Base-by-base conservation (phyloP, 2,113 vertebrate genomes). In the Rhinolophus ferrumequinum region DNA sequence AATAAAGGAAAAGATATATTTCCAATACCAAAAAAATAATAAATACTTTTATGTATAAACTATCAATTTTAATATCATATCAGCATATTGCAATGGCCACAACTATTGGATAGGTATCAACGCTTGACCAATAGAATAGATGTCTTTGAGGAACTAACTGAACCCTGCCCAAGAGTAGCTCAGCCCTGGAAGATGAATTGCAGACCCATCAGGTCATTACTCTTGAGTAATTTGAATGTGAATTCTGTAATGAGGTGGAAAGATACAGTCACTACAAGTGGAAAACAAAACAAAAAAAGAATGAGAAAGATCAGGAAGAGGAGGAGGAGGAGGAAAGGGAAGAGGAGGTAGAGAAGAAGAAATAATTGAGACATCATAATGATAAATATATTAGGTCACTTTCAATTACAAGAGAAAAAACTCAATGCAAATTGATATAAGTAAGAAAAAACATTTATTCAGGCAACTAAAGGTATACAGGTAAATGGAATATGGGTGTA, bases 371-470 rank as follows among this genome's bases (percentile, higher is more conserved):
- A 47, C 21, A 60, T 93, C 22, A 69, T 33, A 28, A 83, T 41
- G 47, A n/a, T 75, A 72, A 81, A 58, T 54, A 69, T 6, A 8
- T 69, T 56, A 67, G 21, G 38, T 86, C 33, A 67, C 14, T 96
- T 83, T 90, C 41, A 64, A 80, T 84, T 73, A 72, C 15, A 87
- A 87, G 12, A n/a, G n/a, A 90, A 76, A 81, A 90, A 95, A 82
- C 28, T 11, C 24, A 52, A 24, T 72, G 26, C 4, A 76, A 70
- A 75, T 30, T 28, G 35, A 72, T 26, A 76, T 88, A 88, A 18
- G 19, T n/a, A 44, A 94, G 52, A 70, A 94, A 87, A 96, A 90
- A 54, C 26, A 77, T 90, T 94, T 90, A 1, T 8, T 66, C 14
- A 35, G 11, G n/a, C 21, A 83, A 82, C 0, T 38, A 30, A 88